Percentiles rank a stretch among this genome's conserved stretches.
Evolutionary conservation across 2,888 invertebrate species (phyloP).

Genomic region (Chaitophorus viminalis): DNA sequence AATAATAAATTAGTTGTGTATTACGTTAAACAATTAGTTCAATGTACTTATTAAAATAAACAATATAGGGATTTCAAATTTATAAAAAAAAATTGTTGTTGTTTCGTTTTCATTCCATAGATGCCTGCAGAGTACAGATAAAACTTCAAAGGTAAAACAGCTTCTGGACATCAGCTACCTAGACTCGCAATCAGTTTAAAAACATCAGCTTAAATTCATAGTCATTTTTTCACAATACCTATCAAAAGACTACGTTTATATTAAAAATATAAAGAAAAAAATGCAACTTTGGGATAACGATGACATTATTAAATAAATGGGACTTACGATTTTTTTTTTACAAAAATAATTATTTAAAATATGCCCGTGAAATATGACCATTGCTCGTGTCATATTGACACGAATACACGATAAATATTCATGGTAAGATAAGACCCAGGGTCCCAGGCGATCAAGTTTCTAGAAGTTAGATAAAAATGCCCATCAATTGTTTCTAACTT

Average conservation of each 20-base stretch:
- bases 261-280: not conserved
- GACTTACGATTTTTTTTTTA: not conserved
- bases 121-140: not conserved
- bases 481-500: not conserved
- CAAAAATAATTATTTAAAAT: conserved; percentile 3
- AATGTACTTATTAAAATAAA: conserved; percentile 50
- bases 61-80: conserved; percentile 48
- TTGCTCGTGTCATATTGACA: not conserved
- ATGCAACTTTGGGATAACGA: not conserved
- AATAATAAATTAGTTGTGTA: not conserved
- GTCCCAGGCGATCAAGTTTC: not conserved
- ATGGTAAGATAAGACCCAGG: not conserved
- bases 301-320: not conserved
- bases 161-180: not conserved
- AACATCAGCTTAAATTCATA: too few species aligned
- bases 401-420: not conserved
- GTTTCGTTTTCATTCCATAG: not conserved
- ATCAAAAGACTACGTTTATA: not conserved
- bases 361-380: too few species aligned
- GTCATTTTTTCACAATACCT: too few species aligned
- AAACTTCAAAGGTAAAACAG: not conserved
- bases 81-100: conserved; percentile 10
- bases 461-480: conserved; percentile 26
- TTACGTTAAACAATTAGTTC: not conserved
- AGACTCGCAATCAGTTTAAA: not conserved